phyloP scores from a whole-genome alignment of 2,113 vertebrate genomes.

The Notiomystis cincta region DNA sequence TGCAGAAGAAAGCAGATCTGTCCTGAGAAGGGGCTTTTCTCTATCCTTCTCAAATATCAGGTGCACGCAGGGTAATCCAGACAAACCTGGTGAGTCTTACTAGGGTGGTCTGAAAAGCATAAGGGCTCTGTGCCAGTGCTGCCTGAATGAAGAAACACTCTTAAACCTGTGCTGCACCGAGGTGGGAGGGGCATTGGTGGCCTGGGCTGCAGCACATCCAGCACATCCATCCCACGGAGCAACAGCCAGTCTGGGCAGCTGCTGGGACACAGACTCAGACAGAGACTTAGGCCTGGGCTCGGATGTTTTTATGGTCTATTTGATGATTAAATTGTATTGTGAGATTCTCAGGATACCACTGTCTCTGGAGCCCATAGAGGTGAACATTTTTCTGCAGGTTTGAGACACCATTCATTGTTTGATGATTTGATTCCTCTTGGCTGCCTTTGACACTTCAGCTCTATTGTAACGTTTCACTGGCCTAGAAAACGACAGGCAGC shows the following conservation, averaged over 20 bases:
- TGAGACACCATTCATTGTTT: background rate
- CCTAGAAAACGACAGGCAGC: background rate
- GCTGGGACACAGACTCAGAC: background rate
- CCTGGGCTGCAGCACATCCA: background rate
- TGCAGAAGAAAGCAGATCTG: background rate
- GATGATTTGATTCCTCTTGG: background rate
- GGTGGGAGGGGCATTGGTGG: background rate
- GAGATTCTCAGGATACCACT: background rate
- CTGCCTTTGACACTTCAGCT: background rate
- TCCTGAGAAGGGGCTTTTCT: background rate
- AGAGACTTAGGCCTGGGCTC: too few species aligned
- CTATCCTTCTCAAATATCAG: background rate
- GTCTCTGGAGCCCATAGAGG: background rate
- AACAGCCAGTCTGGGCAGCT: background rate
- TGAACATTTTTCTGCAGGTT: background rate
- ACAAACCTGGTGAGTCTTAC: background rate
- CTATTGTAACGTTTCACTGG: background rate
- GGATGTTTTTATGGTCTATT: background rate
- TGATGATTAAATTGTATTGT: background rate
- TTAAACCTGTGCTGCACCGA: background rate
- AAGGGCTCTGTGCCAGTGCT: background rate
- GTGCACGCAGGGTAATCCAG: background rate
- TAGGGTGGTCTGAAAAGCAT: background rate
- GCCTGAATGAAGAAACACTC: background rate
- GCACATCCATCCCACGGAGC: fast-evolving